Conservation (phyloP, 2,797 vertebrate species). For the Erpetoichthys calabaricus region DNA sequence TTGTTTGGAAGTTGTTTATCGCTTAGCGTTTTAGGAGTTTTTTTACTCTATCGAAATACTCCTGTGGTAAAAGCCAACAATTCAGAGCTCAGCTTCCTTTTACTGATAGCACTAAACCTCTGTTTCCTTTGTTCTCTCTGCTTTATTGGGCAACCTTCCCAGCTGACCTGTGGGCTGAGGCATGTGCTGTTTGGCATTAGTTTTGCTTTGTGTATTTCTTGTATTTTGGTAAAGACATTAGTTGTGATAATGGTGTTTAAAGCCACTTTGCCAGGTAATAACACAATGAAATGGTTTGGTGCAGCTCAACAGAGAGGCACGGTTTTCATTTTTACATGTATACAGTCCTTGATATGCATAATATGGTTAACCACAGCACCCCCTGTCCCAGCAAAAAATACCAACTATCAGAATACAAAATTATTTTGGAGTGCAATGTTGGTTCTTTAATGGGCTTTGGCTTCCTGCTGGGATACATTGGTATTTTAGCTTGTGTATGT, state of each 20-base stretch:
- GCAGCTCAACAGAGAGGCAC: conserved; percentile 41
- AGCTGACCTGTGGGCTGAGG: conserved; percentile 31
- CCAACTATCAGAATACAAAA: neutral
- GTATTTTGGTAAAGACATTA: conserved; percentile 31
- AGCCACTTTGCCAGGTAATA: conserved; percentile 24
- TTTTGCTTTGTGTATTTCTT: conserved; percentile 31
- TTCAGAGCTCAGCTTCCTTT: conserved; percentile 30
- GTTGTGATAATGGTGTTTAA: conserved; percentile 32
- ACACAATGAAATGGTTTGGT: conserved; percentile 30
- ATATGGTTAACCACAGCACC: neutral
- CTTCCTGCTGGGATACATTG: neutral
- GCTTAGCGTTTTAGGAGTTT: too few relatives aligned
- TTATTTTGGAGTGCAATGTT: conserved; percentile 1
- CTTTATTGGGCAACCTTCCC: conserved; percentile 23
- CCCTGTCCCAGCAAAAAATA: neutral
- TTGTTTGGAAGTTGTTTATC: conserved; percentile 14
- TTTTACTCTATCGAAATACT: conserved; percentile 7
- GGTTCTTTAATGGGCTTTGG: neutral
- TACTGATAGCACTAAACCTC: conserved; percentile 28
- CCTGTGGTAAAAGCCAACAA: conserved; percentile 26
- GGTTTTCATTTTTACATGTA: conserved; percentile 42
- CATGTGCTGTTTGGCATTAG: conserved; percentile 32
- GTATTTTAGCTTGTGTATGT: neutral
- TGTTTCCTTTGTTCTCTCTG: conserved; percentile 26
- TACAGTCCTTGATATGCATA: conserved; percentile 54